phyloP scores from a whole-genome alignment of 2,113 vertebrate species.

The Pachycephala philippinensis region DNA sequence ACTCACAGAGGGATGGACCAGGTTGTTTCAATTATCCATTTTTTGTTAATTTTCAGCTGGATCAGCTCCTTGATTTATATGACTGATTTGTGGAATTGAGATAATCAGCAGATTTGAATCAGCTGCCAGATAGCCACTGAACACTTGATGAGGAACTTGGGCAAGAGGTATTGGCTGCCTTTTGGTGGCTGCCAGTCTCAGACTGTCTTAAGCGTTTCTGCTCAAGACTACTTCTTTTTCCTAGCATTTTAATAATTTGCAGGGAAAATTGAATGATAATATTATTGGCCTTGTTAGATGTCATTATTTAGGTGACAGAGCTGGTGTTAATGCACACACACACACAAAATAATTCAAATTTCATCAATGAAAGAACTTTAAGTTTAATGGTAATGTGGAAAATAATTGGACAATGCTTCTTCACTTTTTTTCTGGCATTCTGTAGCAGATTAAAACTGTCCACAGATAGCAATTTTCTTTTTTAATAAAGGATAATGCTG shows the following conservation, averaged over 20 bases:
- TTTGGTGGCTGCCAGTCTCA: background rate
- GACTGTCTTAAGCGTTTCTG: background rate
- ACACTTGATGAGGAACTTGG: background rate
- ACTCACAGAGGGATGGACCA: background rate
- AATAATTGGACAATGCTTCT: background rate
- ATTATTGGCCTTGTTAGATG: background rate
- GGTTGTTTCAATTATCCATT: background rate
- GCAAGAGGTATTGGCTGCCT: background rate
- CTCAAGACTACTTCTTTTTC: background rate
- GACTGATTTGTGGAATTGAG: background rate
- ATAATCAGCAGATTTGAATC: background rate
- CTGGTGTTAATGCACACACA: rapidly evolving
- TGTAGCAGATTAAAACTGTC: background rate
- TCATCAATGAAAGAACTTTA: background rate
- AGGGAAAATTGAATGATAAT: background rate
- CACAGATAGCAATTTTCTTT: background rate
- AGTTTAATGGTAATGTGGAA: background rate
- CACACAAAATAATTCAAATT: background rate
- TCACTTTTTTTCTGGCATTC: background rate
- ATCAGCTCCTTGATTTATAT: background rate
- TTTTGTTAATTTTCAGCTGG: background rate
- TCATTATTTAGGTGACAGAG: background rate
- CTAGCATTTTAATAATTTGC: background rate
- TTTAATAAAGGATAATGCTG: background rate
- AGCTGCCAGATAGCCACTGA: background rate